Base-by-base conservation (phyloP, 2,113 vertebrate species). In the Pionites leucogaster region DNA sequence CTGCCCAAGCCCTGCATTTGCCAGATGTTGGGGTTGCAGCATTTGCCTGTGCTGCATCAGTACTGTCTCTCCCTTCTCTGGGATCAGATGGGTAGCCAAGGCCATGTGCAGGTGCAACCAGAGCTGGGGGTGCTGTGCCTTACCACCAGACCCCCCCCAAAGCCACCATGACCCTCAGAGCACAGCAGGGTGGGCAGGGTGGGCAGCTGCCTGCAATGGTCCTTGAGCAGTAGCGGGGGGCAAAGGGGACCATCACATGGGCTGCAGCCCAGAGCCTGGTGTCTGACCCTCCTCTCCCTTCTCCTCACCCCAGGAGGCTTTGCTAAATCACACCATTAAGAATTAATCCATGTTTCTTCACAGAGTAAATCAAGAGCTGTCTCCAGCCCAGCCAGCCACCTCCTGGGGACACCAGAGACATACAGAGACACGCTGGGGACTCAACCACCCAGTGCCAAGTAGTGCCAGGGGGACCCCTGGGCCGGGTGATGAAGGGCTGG, bases 381-480 rank as follows among this genome's bases (percentile, higher is more conserved):
- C 57, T 65, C 37, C 68, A 52, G 65, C 67, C 49, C 49, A 63
- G 71, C 78, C 79, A 92, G 39, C 29, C 53, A 72, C 93, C 74
- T 91, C 72, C 72, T 80, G 88, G 47, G 69, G 86, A 95, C 88
- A 77, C 52, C 70, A 49, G 63, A 63, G 57, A 62, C 76, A 60
- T 0, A 0, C 1, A 1, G 55, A 68, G 47, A 85, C 33, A 62
- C 74, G 53, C 14, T 0, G 0, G 46, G 55, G 72, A 70, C 80
- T 71, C 46, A 53, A 23, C 47, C 75, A 50, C 65, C 37, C 55
- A 6, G 55, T 33, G 80, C 72, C 65, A 77, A 39, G 39, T 19
- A 82, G 59, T 50, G 37, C 53, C 77, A 23, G 25, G 49, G 75
- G 49, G 13, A 33, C 6, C 62, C 37, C 74, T 29, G 44, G 47